Evolutionary conservation across 1,140 invertebrate species (phyloP).

Genomic region (Samia ricini): DNA sequence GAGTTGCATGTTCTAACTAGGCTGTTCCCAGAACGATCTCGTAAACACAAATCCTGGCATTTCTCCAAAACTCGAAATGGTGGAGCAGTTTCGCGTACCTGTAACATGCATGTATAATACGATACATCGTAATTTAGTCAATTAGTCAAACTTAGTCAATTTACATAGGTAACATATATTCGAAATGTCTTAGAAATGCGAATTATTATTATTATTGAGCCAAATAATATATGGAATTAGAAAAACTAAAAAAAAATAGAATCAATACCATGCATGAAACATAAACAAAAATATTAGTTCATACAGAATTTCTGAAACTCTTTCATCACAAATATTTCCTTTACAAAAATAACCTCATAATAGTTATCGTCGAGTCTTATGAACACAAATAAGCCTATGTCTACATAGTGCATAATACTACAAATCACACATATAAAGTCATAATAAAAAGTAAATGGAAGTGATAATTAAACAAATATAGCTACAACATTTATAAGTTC

Average conservation of each 20-base stretch:
- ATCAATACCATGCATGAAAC: too few species aligned
- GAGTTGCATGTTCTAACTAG: constrained; percentile 89
- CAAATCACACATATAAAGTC: not conserved
- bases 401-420: not conserved
- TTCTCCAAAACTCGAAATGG: constrained; percentile 92
- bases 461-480: not conserved
- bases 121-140: constrained; percentile 15
- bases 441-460: not conserved
- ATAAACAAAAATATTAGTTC: not conserved
- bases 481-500: not conserved
- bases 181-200: too few species aligned
- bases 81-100: constrained; percentile 87
- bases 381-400: not conserved
- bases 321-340: not conserved
- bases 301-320: not conserved
- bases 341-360: not conserved
- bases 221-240: too few species aligned
- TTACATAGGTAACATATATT: too few species aligned
- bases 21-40: constrained; percentile 90
- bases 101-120: too few species aligned
- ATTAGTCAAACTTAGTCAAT: too few species aligned
- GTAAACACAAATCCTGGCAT: constrained; percentile 89
- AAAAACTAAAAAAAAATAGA: too few species aligned
- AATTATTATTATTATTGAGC: too few species aligned
- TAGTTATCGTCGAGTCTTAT: not conserved